A percentile compares a stretch with the other conserved stretches of the same genome.
These are phyloP conservation scores for Danaus melanippus DNA, from an alignment of 1,140 invertebrate species.

Conservation along the genomic window DNA sequence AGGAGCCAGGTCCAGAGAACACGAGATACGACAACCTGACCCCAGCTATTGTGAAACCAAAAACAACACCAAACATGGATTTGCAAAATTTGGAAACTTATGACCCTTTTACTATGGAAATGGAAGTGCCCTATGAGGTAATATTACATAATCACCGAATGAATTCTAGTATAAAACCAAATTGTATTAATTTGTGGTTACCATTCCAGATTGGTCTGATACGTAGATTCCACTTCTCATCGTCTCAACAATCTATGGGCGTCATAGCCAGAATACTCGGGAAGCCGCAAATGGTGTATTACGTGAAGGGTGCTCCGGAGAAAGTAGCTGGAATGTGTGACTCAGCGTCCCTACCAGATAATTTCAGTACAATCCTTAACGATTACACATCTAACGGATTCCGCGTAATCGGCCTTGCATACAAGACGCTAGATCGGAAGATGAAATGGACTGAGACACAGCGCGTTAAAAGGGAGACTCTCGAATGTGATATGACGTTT, in stretches of 20 bases:
- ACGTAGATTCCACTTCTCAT: conserved; percentile 93
- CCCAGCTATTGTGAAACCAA: conserved; percentile 87
- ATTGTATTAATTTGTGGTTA: conserved; percentile 2
- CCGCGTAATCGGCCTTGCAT: conserved; percentile 89
- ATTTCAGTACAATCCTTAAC: conserved; percentile 82
- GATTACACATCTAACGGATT: conserved; percentile 90
- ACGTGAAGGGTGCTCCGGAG: conserved; percentile 93
- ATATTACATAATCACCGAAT: neutral
- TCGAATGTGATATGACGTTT: conserved; percentile 88
- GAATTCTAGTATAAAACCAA: neutral
- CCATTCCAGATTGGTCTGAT: conserved; percentile 84
- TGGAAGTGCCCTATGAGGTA: conserved; percentile 71
- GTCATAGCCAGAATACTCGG: conserved; percentile 87
- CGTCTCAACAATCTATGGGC: conserved; percentile 91
- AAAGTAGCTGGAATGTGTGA: conserved; percentile 79
- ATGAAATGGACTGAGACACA: conserved; percentile 76
- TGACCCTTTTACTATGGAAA: conserved; percentile 66
- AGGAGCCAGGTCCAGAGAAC: conserved; percentile 91
- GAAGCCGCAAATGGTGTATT: conserved; percentile 85
- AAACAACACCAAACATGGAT: conserved; percentile 45
- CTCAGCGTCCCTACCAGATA: conserved; percentile 72
- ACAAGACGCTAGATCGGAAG: conserved; percentile 75
- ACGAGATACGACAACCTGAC: conserved; percentile 90
- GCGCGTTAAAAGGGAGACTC: conserved; percentile 73
- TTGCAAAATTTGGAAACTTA: conserved; percentile 55